Evolutionary conservation across 2,888 invertebrate genomes (phyloP), one percentile per base, ranked within the genome.

Genomic region (Eudemis profundana): DNA sequence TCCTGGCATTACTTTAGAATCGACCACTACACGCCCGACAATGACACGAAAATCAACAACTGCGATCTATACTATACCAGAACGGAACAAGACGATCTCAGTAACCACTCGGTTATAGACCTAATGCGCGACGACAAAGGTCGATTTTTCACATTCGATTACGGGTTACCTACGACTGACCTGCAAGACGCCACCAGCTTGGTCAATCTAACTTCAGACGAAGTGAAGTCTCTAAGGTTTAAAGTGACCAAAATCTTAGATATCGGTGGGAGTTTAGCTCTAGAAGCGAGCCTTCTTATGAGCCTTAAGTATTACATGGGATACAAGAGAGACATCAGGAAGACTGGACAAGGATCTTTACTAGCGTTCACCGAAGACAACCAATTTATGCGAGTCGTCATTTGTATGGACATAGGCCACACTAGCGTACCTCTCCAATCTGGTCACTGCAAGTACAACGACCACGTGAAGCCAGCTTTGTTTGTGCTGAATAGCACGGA

Each of bases 191-290:
- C 94, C 3, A 94, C 95, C 0, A 93, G 94, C 57, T 81, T 95
- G 3, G 83, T 97, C 21, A 96, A 96, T 77, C 79, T 97, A 47
- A 95, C 95, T 8, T 94, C 94, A 3, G 90, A 92, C 1, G 93
- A 93, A 72, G 92, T 95, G 27, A 94, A 94, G 44, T 93, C 95
- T 0, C 89, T 97, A 57, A 93, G 94, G 69, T 97, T 97, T 78
- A 92, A 93, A 62, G 90, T 97, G 10, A 94, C 95, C 38, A 93
- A 95, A 64, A 93, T 95, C 21, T 90, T 91, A 49, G 97, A 97
- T 76, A 95, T 96, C 33, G 98, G 98, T 0, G 97, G 97, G 0
- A 97, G 96, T 1, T 79, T 97, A 17, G 93, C 94, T 0, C 93
- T 96, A 70, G 95, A 95, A 56, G 88, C 96, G 0, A 95, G 95